phyloP scores from a whole-genome alignment of 2,888 invertebrate genomes.

The Zygothrica quintamaculata region DNA sequence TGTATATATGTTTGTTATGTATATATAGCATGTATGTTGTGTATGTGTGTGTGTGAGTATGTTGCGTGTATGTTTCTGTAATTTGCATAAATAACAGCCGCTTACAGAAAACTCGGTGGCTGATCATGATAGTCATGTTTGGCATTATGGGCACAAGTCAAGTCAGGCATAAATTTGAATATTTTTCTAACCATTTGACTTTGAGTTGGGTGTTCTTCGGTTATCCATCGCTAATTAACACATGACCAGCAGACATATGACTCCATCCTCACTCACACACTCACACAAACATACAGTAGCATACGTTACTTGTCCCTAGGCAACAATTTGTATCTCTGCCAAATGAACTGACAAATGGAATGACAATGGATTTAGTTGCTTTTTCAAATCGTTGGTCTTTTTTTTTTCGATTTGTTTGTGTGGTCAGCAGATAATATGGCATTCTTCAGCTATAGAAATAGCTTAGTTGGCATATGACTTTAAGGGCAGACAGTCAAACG shows the following conservation, averaged over 20 bases:
- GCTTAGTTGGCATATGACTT: not conserved
- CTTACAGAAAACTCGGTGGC: constrained; percentile 29
- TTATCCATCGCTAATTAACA: constrained; percentile 68
- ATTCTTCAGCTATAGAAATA: not conserved
- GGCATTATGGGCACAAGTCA: constrained; percentile 48
- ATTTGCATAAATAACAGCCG: constrained; percentile 72
- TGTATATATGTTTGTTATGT: too few relatives aligned
- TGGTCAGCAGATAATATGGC: constrained; percentile 47
- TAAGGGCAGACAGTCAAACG: not conserved
- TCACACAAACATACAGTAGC: constrained; percentile 2
- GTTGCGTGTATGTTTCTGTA: constrained; percentile 16
- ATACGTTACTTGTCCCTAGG: constrained; percentile 18
- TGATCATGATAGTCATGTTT: constrained; percentile 41
- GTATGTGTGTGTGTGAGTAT: constrained; percentile 5
- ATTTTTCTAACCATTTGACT: constrained; percentile 60
- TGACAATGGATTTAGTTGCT: constrained; percentile 19
- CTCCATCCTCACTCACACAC: too few relatives aligned
- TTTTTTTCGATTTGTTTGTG: constrained; percentile 35
- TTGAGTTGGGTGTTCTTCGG: constrained; percentile 55
- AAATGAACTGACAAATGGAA: constrained; percentile 27
- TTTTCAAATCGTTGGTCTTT: constrained; percentile 36
- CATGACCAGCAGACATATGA: constrained; percentile 66
- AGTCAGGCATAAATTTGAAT: constrained; percentile 76
- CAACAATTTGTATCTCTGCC: constrained; percentile 35
- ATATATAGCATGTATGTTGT: too few relatives aligned